These are phyloP conservation scores for Dryomyza anilis DNA, from an alignment of 2,888 invertebrate genomes.

Conservation along the genomic window DNA sequence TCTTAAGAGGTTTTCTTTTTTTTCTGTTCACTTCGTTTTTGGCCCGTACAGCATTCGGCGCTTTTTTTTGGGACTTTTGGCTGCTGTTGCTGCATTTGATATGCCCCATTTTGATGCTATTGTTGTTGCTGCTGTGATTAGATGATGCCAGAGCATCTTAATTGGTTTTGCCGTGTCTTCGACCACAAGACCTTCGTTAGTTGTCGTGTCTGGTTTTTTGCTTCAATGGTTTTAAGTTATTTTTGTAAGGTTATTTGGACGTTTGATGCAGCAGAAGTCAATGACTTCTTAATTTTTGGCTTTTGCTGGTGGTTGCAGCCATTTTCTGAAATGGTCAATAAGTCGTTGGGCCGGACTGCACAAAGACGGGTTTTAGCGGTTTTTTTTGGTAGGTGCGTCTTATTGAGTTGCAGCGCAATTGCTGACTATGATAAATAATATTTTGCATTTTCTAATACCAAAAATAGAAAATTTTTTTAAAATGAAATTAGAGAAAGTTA, in stretches of 20 bases:
- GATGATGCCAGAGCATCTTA: no score
- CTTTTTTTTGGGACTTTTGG: not conserved
- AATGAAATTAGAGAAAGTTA: no score
- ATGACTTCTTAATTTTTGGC: not conserved
- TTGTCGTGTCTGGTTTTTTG: not conserved
- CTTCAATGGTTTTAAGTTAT: conserved; percentile 9
- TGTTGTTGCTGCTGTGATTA: no score
- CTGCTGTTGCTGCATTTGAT: not conserved
- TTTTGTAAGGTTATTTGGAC: not conserved
- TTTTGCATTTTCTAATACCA: no score
- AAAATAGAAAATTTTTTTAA: no score
- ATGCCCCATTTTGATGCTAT: no score
- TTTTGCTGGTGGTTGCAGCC: not conserved
- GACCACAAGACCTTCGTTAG: no score
- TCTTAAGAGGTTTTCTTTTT: not conserved
- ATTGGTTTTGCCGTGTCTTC: conserved; percentile 3
- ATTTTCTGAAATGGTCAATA: not conserved
- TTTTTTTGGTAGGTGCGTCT: no score
- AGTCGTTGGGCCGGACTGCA: no score
- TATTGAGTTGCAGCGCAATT: no score
- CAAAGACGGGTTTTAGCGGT: no score
- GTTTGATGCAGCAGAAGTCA: not conserved
- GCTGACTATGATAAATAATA: no score
- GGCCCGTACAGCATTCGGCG: not conserved
- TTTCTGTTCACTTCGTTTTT: not conserved